A percentile compares a stretch with the other conserved stretches of the same genome.
Conservation (phyloP, 2,888 invertebrate genomes). For the Heliconius aoede region DNA sequence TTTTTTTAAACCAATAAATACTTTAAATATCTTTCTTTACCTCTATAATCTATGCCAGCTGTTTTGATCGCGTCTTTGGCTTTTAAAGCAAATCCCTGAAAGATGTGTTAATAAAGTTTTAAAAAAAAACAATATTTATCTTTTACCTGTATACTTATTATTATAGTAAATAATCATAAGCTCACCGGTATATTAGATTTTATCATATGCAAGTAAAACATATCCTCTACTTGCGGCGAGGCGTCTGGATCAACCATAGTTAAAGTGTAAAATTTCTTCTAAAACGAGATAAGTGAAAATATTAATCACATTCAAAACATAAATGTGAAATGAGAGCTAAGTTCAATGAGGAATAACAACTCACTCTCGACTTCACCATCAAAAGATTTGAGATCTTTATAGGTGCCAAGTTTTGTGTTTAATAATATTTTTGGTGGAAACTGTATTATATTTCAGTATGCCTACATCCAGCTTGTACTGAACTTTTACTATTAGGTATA, state of each 20-base stretch:
- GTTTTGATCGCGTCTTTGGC: constrained; percentile 71
- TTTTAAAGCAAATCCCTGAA: constrained; percentile 73
- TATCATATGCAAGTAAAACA: constrained; percentile 79
- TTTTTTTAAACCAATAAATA: too few species aligned
- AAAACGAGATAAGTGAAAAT: neutral
- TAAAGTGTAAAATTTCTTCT: constrained; percentile 59
- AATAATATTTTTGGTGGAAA: too few species aligned
- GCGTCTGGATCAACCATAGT: constrained; percentile 80
- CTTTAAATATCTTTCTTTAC: constrained; percentile 51
- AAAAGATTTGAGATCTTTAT: too few species aligned
- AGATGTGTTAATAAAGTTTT: constrained; percentile 32
- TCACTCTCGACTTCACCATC: too few species aligned
- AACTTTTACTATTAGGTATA: too few species aligned
- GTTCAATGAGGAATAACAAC: too few species aligned
- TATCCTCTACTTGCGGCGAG: constrained; percentile 71
- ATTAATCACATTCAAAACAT: too few species aligned
- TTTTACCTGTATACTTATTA: neutral
- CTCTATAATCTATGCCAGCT: constrained; percentile 74
- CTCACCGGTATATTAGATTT: constrained; percentile 80
- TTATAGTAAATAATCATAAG: constrained; percentile 37
- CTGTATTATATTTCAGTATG: too few species aligned
- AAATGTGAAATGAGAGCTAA: neutral
- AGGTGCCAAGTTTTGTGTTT: too few species aligned
- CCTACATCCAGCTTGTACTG: too few species aligned
- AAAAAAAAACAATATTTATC: neutral